Base-by-base conservation (phyloP, 2,113 vertebrate genomes). In the Mesoclemmys tuberculata region DNA sequence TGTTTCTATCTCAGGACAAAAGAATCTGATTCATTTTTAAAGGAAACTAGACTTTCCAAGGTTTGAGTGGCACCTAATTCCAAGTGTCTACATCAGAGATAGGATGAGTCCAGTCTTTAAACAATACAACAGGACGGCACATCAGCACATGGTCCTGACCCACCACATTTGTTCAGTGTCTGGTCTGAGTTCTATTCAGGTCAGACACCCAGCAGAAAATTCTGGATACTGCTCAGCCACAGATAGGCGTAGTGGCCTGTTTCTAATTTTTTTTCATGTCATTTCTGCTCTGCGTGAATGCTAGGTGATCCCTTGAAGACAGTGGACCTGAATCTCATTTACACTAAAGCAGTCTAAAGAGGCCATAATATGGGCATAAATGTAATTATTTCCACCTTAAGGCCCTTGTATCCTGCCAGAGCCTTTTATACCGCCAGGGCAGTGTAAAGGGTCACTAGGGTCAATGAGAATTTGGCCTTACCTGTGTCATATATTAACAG, bases 31-130 rank as follows among this genome's bases (percentile, higher is more conserved):
- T 64, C 41, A 1, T 56, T 74, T 51, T 85, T 46, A 24, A 87
- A 84, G 89, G 87, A 94, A 97, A 96, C 94, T 77, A 89, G 90
- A 95, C 96, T 97, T 87, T 58, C 93, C 93, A 94, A 87, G 61
- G 61, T 68, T 31, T 68, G 61, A 68, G 88, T 97, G 95, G 94
- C 88, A 95, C 95, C 95, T 91, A 44, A 97, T 96, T 94, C 46
- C 93, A 92, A 95, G 94, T 87, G 46, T 85, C 91, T 93, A 54
- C 90, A 84, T 84, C 5, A 0, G 68, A 93, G 91, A 89, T 87
- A 82, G 93, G 82, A 89, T 94, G 85, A 58, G 18, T 89, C 91
- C 94, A 80, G 11, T 80, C 92, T 89, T 48, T 4, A 21, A 93
- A 18, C 55, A 2, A 58, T 87, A 92, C 95, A 64, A 85, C 78